These are phyloP conservation scores for Camponotus floridanus DNA, from an alignment of 1,140 invertebrate genomes.

Conservation along the genomic window DNA sequence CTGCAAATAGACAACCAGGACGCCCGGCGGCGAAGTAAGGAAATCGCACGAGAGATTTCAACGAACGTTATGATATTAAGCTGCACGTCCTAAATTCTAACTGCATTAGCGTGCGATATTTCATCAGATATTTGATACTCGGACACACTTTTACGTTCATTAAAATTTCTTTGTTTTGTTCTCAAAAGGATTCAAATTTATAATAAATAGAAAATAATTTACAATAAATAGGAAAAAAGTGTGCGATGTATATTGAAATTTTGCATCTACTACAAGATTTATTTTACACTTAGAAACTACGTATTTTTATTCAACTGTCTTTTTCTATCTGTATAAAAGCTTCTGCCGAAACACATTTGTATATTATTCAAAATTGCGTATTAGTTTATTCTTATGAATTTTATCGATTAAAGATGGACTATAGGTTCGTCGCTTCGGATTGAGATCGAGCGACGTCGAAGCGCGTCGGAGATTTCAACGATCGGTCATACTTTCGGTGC, in stretches of 20 bases:
- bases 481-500: constrained; percentile 67
- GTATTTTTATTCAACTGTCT: neutral
- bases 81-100: constrained; percentile 18
- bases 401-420: neutral
- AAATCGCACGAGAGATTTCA: constrained; percentile 68
- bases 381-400: neutral
- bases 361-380: too few species aligned
- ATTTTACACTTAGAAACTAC: neutral
- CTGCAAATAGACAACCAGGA: constrained; percentile 40
- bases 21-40: constrained; percentile 50
- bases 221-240: too few species aligned
- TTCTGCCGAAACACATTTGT: neutral
- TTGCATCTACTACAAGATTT: neutral
- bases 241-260: neutral
- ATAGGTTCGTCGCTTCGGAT: neutral
- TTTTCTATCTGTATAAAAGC: too few species aligned
- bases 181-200: neutral
- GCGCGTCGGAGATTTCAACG: constrained; percentile 72
- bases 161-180: neutral
- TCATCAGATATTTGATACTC: neutral
- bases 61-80: constrained; percentile 63
- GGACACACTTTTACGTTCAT: neutral
- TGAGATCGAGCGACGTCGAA: constrained; percentile 66
- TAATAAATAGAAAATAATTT: neutral
- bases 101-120: neutral